phyloP scores from a whole-genome alignment of 2,113 vertebrate species.

The Choloepus hoffmanni region DNA sequence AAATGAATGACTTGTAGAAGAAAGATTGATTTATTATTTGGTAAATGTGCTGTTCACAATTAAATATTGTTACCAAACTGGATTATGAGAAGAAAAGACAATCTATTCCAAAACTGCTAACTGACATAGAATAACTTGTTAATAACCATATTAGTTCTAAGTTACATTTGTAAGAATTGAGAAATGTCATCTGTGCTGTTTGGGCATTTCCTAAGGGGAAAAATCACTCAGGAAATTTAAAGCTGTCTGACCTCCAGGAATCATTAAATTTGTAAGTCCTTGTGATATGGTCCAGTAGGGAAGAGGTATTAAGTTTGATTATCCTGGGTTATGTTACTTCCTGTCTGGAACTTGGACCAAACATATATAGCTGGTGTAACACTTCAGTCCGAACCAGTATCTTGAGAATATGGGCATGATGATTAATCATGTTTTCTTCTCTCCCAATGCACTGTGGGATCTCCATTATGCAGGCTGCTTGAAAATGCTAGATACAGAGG shows the following conservation, averaged over 20 bases:
- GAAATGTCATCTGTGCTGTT: constrained; percentile 34
- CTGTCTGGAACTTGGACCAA: neutral
- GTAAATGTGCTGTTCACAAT: neutral
- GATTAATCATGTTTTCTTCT: neutral
- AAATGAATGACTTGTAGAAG: neutral
- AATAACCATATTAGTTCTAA: constrained; percentile 38
- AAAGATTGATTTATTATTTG: constrained; percentile 22
- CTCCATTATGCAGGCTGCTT: neutral
- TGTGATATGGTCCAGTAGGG: neutral
- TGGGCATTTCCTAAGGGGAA: neutral
- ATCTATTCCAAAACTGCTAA: constrained; percentile 12
- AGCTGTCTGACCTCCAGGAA: neutral
- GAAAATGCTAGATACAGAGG: neutral
- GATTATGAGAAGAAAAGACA: neutral
- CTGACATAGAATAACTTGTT: constrained; percentile 43
- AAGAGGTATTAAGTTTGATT: constrained; percentile 59
- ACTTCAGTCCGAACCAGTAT: neutral
- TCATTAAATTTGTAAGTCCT: constrained; percentile 51
- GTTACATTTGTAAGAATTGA: constrained; percentile 22
- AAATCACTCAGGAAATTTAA: constrained; percentile 42
- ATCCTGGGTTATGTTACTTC: neutral
- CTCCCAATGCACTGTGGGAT: neutral
- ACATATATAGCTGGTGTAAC: neutral
- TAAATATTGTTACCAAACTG: neutral
- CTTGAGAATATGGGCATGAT: neutral